Percentiles rank a stretch among this genome's conserved stretches.
These are phyloP conservation scores for Bufo bufo DNA, from an alignment of 2,113 vertebrate genomes.

Conservation along the genomic window DNA sequence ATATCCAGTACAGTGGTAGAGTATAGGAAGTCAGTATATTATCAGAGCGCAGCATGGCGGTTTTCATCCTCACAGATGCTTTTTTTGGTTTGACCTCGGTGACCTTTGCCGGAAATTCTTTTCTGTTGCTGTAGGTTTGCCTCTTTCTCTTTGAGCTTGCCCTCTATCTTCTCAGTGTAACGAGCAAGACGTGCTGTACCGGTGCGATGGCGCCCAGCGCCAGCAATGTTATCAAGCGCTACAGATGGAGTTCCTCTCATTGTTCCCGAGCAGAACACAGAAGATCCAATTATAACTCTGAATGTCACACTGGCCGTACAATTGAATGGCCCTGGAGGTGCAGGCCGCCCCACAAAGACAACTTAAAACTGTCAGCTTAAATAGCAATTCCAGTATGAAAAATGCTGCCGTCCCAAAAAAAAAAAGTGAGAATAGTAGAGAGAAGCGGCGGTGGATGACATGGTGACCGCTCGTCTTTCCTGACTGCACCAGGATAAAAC, in stretches of 20 bases:
- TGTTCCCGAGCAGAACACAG: conserved; percentile 30
- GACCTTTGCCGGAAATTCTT: not conserved
- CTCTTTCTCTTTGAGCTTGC: not conserved
- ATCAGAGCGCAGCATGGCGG: not conserved
- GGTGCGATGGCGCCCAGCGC: not conserved
- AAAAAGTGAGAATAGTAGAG: not conserved
- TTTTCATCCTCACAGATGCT: not conserved
- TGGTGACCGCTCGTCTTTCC: not conserved
- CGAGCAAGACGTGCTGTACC: not conserved
- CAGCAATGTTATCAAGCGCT: conserved; percentile 34
- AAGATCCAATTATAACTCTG: conserved; percentile 43
- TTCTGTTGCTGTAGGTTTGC: not conserved
- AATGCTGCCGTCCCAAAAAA: not conserved
- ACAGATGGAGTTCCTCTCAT: conserved; percentile 31
- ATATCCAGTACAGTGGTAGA: not conserved
- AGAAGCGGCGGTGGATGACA: not conserved
- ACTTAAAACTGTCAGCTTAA: conserved; percentile 19
- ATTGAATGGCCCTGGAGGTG: conserved; percentile 13
- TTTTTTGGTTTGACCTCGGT: not conserved
- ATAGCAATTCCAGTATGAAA: conserved; percentile 24
- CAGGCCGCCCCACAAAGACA: conserved; percentile 22
- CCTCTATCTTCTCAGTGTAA: not conserved
- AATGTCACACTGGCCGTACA: conserved; percentile 29
- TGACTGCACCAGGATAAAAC: not conserved
- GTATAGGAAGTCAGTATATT: not conserved